Percentiles rank a stretch among this genome's conserved stretches.
Conservation (phyloP, 2,888 invertebrate genomes). For the Eugnorisma glareosa region DNA sequence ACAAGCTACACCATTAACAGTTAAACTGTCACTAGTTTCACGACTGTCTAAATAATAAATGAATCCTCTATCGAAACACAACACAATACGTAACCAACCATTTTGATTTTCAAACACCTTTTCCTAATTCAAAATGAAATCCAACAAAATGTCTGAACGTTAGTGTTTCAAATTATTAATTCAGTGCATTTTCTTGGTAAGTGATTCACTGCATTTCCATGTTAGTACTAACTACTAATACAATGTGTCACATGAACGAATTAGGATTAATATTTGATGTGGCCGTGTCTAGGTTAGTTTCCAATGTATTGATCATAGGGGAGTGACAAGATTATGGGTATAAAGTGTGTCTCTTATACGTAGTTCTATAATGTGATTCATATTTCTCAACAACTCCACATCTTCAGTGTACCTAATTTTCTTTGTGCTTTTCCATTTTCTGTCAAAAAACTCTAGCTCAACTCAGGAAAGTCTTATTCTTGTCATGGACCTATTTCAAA, state of each 20-base stretch:
- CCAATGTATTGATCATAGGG: conserved; percentile 46
- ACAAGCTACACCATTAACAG: neutral
- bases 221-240: conserved; percentile 55
- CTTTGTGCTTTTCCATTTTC: neutral
- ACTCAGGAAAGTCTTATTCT: neutral
- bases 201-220: conserved; percentile 74
- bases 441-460: neutral
- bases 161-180: conserved; percentile 61
- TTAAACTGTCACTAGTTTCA: neutral
- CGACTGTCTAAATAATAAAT: conserved; percentile 29
- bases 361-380: conserved; percentile 14
- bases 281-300: conserved; percentile 52
- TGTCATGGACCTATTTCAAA: neutral
- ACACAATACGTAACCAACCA: conserved; percentile 29
- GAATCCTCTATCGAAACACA: conserved; percentile 1
- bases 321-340: conserved; percentile 28
- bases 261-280: conserved; percentile 64
- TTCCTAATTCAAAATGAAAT: conserved; percentile 26
- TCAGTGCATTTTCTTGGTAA: conserved; percentile 61
- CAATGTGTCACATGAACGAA: conserved; percentile 61
- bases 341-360: neutral
- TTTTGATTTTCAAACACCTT: conserved; percentile 39
- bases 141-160: conserved; percentile 15
- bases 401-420: neutral
- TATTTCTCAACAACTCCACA: neutral